Conservation (phyloP, 2,888 invertebrate genomes). For the Yponomeuta plumbellus region DNA sequence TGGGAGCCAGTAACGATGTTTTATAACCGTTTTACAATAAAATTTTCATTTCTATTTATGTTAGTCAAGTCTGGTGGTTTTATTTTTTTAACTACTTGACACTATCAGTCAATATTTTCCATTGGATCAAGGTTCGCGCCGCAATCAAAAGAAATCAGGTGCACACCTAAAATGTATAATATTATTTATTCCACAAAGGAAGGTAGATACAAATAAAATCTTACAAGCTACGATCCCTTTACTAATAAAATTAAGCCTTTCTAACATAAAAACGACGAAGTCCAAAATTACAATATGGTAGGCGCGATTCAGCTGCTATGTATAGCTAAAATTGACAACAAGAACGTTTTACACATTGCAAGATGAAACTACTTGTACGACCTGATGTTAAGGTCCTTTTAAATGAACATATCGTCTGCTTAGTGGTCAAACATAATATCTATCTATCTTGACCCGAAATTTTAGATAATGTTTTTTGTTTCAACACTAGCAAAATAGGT, state of each 20-base stretch:
- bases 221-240: background rate
- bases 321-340: background rate
- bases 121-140: background rate
- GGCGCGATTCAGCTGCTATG: too few relatives aligned
- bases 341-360: background rate
- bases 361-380: background rate
- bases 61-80: too few relatives aligned
- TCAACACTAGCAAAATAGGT: too few relatives aligned
- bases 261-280: background rate
- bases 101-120: background rate
- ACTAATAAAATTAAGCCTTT: conserved; percentile 3
- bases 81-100: too few relatives aligned
- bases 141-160: background rate
- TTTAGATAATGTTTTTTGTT: too few relatives aligned
- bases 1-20: too few relatives aligned
- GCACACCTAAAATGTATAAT: conserved; percentile 1
- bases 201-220: conserved; percentile 2
- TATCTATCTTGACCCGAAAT: too few relatives aligned
- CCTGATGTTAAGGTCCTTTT: too few relatives aligned
- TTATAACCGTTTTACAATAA: too few relatives aligned
- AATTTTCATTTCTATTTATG: too few relatives aligned
- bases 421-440: too few relatives aligned
- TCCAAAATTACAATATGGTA: background rate
- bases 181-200: conserved; percentile 2
- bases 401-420: too few relatives aligned